Percentiles rank a stretch among this genome's conserved stretches.
Conservation (phyloP, 2,888 invertebrate genomes). For the Buathra laborator region DNA sequence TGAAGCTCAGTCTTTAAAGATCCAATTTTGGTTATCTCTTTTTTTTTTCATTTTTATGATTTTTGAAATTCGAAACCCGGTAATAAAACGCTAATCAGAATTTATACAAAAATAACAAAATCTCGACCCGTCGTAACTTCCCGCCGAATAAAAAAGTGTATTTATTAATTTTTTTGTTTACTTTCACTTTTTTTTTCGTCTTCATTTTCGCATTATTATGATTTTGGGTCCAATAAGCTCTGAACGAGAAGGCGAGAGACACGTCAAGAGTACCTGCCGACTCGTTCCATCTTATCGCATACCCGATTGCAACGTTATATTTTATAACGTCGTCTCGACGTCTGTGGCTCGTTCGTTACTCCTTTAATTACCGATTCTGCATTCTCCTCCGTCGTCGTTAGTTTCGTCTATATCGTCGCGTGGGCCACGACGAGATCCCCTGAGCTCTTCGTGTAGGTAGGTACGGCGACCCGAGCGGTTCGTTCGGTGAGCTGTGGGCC, state of each 20-base stretch:
- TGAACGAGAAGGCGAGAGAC: conserved; percentile 37
- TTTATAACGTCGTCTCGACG: conserved; percentile 18
- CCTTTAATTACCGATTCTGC: conserved; percentile 61
- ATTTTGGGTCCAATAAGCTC: conserved; percentile 14
- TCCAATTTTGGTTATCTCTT: no score
- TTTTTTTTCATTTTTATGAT: no score
- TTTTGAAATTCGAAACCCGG: no score
- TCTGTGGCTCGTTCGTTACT: conserved; percentile 49
- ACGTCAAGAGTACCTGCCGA: conserved; percentile 49
- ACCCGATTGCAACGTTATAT: conserved; percentile 50
- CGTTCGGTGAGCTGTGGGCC: conserved; percentile 47
- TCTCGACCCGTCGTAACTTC: background rate
- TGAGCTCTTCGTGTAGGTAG: conserved; percentile 30
- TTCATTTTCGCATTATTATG: background rate
- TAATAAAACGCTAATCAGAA: no score
- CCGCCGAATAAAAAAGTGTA: background rate
- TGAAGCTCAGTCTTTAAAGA: background rate
- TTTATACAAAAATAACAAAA: background rate
- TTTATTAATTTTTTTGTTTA: background rate
- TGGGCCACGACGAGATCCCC: conserved; percentile 57
- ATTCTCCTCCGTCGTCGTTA: conserved; percentile 33
- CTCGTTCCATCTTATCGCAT: conserved; percentile 47
- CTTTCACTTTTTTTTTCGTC: conserved; percentile 1
- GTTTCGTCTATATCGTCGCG: conserved; percentile 32
- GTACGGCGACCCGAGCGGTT: conserved; percentile 39